Base-by-base conservation (phyloP, 2,888 invertebrate species). In the Sarcophaga subvicina region DNA sequence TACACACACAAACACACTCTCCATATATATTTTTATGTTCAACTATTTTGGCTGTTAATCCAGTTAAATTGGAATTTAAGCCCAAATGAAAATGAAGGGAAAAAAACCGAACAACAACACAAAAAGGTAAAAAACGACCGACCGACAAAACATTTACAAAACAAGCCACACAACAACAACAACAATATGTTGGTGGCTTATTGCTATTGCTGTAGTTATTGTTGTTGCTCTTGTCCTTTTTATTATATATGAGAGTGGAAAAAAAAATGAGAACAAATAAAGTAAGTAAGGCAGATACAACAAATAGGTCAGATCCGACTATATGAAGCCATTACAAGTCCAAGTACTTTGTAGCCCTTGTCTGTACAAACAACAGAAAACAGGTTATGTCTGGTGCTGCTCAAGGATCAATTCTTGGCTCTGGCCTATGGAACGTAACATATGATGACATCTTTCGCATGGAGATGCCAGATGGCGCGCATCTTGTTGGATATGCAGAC, bases 21-120 rank as follows among this genome's bases (percentile, higher is more conserved):
- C 37, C 2, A 37, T 37, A 10, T 22, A 22, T 22, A 54, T 17
- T 67, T 66, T 72, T 49, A 17, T 70, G 69, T 86, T 83, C 69
- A 80, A 80, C 72, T 83, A 86, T 75, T 87, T 87, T 71, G 59
- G 64, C 78, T 81, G 86, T 87, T 87, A 78, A 87, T 81, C 86
- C 81, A 83, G 86, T 79, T 83, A 83, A 87, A 87, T 81, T 78
- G 86, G 78, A 83, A 87, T 83, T 81, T 87, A 81, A 78, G 69
- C 69, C 64, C 27, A 81, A 82, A 77, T 47, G 62, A 80, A 80
- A 86, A 80, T 77, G 62, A 83, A 76, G 63, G 54, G 1, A 8
- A 62, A 45, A 47, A 54, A 80, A 25, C 49, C 60, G 11, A 75
- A 11, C 67, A 59, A 80, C 82, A 54, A 54, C 12, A 54, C 14